Evolutionary conservation across 2,113 vertebrate species (phyloP).

Genomic region (Hypocryptadius cinnamomeus): DNA sequence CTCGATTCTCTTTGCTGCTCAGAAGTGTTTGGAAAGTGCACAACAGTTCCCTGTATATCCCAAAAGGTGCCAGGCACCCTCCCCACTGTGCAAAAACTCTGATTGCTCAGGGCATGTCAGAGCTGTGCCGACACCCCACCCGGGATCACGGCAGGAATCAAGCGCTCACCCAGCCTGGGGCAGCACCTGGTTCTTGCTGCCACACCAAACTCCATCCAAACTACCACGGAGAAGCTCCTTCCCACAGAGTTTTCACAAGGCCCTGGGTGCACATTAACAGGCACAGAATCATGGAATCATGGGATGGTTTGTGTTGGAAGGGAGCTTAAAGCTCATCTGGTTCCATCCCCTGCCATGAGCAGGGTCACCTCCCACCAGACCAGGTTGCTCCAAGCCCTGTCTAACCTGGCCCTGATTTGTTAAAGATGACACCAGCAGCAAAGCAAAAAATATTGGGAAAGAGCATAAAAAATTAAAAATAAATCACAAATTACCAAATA

Average conservation of each 20-base stretch:
- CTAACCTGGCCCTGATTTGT: background rate
- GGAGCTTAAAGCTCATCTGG: background rate
- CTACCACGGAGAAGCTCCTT: background rate
- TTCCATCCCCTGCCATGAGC: background rate
- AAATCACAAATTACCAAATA: background rate
- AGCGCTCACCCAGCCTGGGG: accelerated
- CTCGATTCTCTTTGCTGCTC: background rate
- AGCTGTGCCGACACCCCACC: accelerated
- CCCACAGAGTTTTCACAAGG: background rate
- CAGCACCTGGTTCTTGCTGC: background rate
- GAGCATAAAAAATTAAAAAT: background rate
- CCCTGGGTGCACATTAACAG: background rate
- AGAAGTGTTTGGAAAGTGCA: background rate
- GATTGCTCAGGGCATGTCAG: too few species aligned
- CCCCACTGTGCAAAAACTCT: background rate
- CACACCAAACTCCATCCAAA: background rate
- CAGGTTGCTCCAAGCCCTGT: background rate
- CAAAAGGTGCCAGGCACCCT: background rate
- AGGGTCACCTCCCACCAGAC: background rate
- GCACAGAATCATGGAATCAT: background rate
- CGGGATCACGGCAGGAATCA: accelerated
- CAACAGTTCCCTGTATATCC: background rate
- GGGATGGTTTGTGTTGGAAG: background rate
- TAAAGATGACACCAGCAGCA: background rate
- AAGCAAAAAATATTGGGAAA: background rate